phyloP scores from a whole-genome alignment of 2,797 vertebrate genomes.

The Eospalax fontanierii region DNA sequence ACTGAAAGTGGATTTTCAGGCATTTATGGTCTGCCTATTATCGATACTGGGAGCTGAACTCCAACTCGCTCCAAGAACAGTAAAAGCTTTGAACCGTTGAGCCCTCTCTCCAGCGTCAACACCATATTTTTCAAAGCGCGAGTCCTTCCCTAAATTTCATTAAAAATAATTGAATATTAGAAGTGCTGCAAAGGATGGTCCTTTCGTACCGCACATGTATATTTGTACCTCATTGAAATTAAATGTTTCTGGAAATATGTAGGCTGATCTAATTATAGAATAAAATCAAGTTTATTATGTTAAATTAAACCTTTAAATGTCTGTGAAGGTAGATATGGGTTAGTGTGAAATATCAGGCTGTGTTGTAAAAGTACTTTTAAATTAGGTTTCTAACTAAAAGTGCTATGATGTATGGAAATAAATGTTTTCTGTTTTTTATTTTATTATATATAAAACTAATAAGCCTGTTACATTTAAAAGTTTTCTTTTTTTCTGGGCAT shows the following conservation, averaged over 20 bases:
- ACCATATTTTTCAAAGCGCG: not conserved
- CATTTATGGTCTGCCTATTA: not conserved
- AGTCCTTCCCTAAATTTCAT: not conserved
- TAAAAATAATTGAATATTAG: not conserved
- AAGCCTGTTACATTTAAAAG: too few relatives aligned
- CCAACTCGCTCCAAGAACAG: not conserved
- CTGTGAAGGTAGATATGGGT: not conserved
- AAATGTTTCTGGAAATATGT: not conserved
- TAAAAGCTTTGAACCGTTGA: not conserved
- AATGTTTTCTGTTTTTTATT: not conserved
- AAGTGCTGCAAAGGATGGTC: too few relatives aligned
- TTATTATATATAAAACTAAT: not conserved
- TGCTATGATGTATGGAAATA: too few relatives aligned
- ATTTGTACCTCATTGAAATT: not conserved
- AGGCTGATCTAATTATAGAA: not conserved
- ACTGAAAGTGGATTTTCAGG: not conserved
- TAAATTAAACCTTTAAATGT: not conserved
- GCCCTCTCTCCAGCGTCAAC: not conserved
- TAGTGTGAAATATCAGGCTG: not conserved
- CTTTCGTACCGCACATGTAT: too few relatives aligned
- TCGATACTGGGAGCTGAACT: not conserved
- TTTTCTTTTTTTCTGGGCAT: not conserved
- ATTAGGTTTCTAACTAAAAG: not conserved
- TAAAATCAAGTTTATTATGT: not conserved
- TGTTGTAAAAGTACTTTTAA: not conserved